Evolutionary conservation across 2,888 invertebrate species (phyloP).

Genomic region (Creontiades dilutus): DNA sequence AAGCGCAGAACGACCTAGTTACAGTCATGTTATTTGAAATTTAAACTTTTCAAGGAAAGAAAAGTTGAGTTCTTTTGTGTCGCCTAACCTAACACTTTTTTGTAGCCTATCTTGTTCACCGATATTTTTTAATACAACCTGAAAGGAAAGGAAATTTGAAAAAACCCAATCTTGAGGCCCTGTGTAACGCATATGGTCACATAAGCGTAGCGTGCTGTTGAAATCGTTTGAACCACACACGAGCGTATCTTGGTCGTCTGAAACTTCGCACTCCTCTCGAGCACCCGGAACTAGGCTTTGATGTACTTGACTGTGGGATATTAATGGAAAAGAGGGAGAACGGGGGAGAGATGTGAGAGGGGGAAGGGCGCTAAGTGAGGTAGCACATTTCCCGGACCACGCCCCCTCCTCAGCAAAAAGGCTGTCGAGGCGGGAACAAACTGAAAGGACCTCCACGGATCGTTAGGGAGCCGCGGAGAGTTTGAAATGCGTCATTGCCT

Average conservation of each 20-base stretch:
- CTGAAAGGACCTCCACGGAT: constrained; percentile 55
- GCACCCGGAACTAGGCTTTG: not conserved
- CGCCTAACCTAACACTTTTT: too few relatives aligned
- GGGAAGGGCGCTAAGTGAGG: constrained; percentile 38
- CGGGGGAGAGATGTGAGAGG: not conserved
- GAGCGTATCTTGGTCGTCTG: not conserved
- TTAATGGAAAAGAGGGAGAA: constrained; percentile 10
- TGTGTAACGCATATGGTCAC: not conserved
- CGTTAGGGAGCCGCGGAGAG: constrained; percentile 57
- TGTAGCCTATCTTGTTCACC: too few relatives aligned
- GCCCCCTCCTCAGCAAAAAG: constrained; percentile 32
- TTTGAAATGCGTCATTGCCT: constrained; percentile 59
- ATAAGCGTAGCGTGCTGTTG: not conserved
- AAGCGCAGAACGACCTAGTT: too few relatives aligned
- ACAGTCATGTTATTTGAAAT: too few relatives aligned
- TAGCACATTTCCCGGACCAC: constrained; percentile 49
- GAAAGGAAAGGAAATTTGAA: too few relatives aligned
- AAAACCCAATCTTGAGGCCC: too few relatives aligned
- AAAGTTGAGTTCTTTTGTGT: too few relatives aligned
- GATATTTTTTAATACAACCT: too few relatives aligned
- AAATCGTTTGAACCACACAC: not conserved
- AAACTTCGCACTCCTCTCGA: not conserved
- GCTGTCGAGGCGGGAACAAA: constrained; percentile 37
- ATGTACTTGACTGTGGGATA: constrained; percentile 29
- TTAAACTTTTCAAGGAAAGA: too few relatives aligned